phyloP scores from a whole-genome alignment of 2,113 vertebrate genomes.

The Labeo catla region DNA sequence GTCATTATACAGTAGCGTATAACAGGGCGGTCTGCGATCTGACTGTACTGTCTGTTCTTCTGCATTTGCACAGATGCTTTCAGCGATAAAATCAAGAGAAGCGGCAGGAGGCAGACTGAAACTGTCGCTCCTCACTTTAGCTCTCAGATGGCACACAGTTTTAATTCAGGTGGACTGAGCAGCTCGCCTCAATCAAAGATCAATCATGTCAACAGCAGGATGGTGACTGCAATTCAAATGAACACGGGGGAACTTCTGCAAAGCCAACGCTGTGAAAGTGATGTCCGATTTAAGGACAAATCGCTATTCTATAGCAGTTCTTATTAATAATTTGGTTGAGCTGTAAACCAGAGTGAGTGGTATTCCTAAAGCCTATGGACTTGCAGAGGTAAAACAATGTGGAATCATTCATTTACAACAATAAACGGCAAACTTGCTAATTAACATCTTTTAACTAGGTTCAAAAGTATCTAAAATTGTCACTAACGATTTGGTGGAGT shows the following conservation, averaged over 20 bases:
- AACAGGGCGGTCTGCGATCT: not conserved
- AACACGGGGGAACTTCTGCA: not conserved
- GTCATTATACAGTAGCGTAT: not conserved
- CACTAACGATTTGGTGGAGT: too few relatives aligned
- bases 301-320: not conserved
- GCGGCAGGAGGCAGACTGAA: not conserved
- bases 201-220: not conserved
- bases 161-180: not conserved
- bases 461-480: too few relatives aligned
- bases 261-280: not conserved
- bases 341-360: not conserved
- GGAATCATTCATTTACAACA: too few relatives aligned
- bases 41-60: not conserved
- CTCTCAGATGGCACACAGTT: not conserved
- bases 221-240: not conserved
- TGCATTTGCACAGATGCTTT: not conserved
- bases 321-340: not conserved
- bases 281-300: not conserved
- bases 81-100: not conserved
- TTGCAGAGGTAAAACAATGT: not conserved
- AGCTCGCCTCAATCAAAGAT: not conserved
- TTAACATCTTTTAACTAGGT: too few relatives aligned
- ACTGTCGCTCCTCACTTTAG: not conserved
- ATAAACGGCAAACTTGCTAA: too few relatives aligned
- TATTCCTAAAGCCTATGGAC: not conserved